These are phyloP conservation scores for Ellobius talpinus DNA, from an alignment of 2,113 vertebrate species.

Conservation along the genomic window DNA sequence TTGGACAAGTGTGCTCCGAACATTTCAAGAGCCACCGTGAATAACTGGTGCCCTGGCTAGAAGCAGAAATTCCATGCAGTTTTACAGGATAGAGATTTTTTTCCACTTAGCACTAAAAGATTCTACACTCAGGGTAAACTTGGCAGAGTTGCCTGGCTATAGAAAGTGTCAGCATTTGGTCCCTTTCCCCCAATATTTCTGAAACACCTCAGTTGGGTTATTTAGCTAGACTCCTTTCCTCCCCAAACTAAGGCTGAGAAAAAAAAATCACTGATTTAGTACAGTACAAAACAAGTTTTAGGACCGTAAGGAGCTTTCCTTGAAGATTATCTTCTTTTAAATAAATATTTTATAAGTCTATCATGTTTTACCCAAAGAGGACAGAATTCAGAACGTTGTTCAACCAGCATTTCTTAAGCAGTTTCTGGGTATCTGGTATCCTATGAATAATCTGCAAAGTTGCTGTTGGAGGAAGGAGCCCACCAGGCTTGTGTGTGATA, in stretches of 20 bases:
- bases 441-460: neutral
- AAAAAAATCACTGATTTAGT: neutral
- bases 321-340: slow-evolving; percentile 19
- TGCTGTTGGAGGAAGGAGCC: neutral
- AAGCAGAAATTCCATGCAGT: slow-evolving; percentile 78
- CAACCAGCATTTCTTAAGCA: neutral
- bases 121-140: slow-evolving; percentile 75
- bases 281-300: slow-evolving; percentile 26
- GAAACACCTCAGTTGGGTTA: neutral
- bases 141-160: slow-evolving; percentile 60
- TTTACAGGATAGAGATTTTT: slow-evolving; percentile 73
- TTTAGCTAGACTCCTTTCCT: neutral
- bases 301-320: neutral
- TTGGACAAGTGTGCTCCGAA: slow-evolving; percentile 65
- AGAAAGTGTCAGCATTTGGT: slow-evolving; percentile 53
- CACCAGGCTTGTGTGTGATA: neutral
- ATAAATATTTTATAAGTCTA: slow-evolving; percentile 25
- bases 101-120: slow-evolving; percentile 72
- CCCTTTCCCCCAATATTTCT: neutral
- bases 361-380: neutral
- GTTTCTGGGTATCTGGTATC: neutral
- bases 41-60: slow-evolving; percentile 65
- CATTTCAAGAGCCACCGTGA: slow-evolving; percentile 62
- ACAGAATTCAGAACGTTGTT: slow-evolving; percentile 5
- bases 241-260: neutral